phyloP scores from a whole-genome alignment of 2,888 invertebrate genomes.

The Melieria omissa region DNA sequence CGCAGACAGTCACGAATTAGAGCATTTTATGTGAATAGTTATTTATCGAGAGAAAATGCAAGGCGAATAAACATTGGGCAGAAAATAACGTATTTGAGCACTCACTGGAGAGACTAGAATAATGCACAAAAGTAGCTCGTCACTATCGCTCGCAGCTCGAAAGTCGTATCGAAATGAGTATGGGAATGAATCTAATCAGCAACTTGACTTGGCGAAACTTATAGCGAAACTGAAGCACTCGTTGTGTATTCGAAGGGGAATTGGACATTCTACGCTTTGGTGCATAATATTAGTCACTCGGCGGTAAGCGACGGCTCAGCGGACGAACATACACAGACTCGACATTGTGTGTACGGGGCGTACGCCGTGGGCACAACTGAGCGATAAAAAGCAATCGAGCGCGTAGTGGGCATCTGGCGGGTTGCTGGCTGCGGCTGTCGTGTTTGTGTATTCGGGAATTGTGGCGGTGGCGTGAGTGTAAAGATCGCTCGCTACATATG shows the following conservation, averaged over 20 bases:
- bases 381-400: too few species aligned
- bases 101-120: neutral
- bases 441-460: too few species aligned
- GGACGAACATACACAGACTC: too few species aligned
- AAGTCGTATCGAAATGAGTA: conserved; percentile 5
- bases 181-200: conserved; percentile 15
- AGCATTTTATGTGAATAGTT: conserved; percentile 14
- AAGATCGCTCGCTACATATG: too few species aligned
- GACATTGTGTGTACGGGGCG: too few species aligned
- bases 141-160: neutral
- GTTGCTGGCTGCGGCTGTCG: too few species aligned
- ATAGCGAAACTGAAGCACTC: conserved; percentile 57
- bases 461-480: too few species aligned
- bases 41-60: conserved; percentile 5
- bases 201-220: conserved; percentile 57
- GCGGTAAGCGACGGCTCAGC: too few species aligned
- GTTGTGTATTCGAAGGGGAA: neutral
- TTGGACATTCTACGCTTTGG: too few species aligned
- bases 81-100: neutral
- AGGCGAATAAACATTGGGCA: neutral
- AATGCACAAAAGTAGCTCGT: neutral
- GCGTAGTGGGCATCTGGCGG: too few species aligned
- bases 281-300: too few species aligned
- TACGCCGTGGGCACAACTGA: too few species aligned
- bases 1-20: neutral